phyloP scores from a whole-genome alignment of 1,140 invertebrate species.

The Aphis craccivora region DNA sequence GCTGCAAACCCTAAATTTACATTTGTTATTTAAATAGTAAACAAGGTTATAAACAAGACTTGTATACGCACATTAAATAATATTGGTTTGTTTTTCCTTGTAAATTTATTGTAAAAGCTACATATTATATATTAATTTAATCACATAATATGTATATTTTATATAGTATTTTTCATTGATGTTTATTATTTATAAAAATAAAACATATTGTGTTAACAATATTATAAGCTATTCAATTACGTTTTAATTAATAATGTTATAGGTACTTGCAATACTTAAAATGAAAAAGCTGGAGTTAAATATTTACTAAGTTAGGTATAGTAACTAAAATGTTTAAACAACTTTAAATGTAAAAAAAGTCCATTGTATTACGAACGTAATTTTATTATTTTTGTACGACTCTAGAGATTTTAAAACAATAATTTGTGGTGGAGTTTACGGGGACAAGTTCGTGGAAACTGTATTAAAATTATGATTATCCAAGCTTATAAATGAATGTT shows the following conservation, averaged over 20 bases:
- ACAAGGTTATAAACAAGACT: not conserved
- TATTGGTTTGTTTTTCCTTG: conserved; percentile 5
- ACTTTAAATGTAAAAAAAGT: not conserved
- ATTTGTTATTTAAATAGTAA: conserved; percentile 27
- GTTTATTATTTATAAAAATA: too few species aligned
- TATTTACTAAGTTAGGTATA: not conserved
- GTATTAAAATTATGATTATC: not conserved
- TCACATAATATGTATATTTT: not conserved
- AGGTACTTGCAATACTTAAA: not conserved
- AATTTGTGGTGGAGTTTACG: not conserved
- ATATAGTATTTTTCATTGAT: not conserved
- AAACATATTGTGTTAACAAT: too few species aligned
- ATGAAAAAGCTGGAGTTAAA: not conserved
- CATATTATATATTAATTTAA: not conserved
- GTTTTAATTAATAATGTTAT: not conserved
- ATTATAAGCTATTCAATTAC: not conserved
- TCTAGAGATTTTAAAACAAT: not conserved
- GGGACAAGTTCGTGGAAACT: not conserved
- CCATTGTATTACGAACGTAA: not conserved
- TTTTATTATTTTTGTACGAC: conserved; percentile 8
- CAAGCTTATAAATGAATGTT: not conserved
- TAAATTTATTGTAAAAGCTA: not conserved
- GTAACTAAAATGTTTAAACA: not conserved
- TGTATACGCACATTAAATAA: not conserved
- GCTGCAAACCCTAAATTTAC: conserved; percentile 1